Base-by-base conservation (phyloP, 2,113 vertebrate genomes). In the Chrysochloris asiatica region DNA sequence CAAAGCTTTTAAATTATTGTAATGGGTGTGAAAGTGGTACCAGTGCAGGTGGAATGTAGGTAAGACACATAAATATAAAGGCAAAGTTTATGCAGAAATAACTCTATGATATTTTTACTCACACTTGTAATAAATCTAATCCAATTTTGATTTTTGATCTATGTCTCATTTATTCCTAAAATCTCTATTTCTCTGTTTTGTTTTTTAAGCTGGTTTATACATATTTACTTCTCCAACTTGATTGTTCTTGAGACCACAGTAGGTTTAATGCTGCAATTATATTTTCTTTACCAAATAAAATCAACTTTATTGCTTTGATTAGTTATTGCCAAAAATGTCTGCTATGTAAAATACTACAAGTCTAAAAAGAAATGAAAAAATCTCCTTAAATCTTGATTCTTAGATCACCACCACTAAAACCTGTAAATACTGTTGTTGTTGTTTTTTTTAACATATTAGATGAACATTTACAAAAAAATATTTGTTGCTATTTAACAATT, bases 151-250 rank as follows among this genome's bases (percentile, higher is more conserved):
- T 73, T 85, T 88, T 13, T 7, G 75, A 41, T 41, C 48, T n/a
- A 78, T 3, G 33, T 48, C 4, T 92, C 28, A 26, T 45, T 52
- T 78, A 61, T 48, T 92, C 8, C n/a, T 14, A 43, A 81, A 45
- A 48, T n/a, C 69, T 16, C 21, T 24, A 14, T 12, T 59, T 4
- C 30, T 85, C 89, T 65, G 56, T 52, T 36, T n/a, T 2, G 52
- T n/a, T 83, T 50, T 91, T 47, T 22, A 22, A n/a, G n/a, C n/a
- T 94, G 61, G 11, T 72, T 83, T 77, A 45, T 8, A 87, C 76
- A 73, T 89, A 28, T 65, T 85, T 33, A n/a, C 2, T 71, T 2
- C 3, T 73, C 1, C 33, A 54, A 61, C 5, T 89, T 33, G 2
- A 79, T 90, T 78, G 33, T 77, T 86, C 77, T 84, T 82, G 84